These are phyloP conservation scores for Arbacia lixula DNA, from an alignment of 53 echinoderm and acorn worm species.

Conservation along the genomic window DNA sequence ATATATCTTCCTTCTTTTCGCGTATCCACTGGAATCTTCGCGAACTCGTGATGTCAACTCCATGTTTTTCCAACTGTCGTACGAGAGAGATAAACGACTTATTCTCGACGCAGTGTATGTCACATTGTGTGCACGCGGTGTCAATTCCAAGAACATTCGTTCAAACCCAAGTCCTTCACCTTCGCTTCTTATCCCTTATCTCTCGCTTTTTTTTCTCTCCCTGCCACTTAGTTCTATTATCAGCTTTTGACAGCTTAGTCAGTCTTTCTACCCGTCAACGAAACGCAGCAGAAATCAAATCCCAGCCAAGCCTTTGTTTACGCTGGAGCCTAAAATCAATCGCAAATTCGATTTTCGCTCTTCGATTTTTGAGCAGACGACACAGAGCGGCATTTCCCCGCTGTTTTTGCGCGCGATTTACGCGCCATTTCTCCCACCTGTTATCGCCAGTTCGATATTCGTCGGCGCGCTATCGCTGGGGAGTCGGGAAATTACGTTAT, in stretches of 20 bases:
- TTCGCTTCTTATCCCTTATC: too few species aligned
- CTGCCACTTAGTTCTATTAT: constrained; percentile 15
- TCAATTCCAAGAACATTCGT: too few species aligned
- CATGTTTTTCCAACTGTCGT: too few species aligned
- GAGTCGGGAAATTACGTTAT: constrained; percentile 48
- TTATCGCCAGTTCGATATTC: constrained; percentile 35
- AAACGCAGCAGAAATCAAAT: constrained; percentile 51
- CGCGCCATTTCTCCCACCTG: constrained; percentile 49
- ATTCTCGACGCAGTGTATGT: too few species aligned
- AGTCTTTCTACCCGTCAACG: not conserved
- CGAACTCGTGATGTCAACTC: too few species aligned
- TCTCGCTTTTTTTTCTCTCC: not conserved
- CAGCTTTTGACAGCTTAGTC: constrained; percentile 28
- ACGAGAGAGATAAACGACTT: too few species aligned
- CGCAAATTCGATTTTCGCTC: constrained; percentile 49
- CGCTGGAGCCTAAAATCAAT: constrained; percentile 43
- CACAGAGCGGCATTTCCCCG: constrained; percentile 16
- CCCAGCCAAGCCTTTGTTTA: constrained; percentile 48
- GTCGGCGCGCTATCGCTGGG: constrained; percentile 22
- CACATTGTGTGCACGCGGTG: too few species aligned
- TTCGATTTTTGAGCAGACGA: constrained; percentile 22
- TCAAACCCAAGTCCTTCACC: too few species aligned
- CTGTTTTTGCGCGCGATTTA: constrained; percentile 50
- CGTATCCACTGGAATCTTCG: too few species aligned
- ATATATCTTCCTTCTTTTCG: too few species aligned